Evolutionary conservation across 2,888 invertebrate species (phyloP).

Genomic region (Thumatha senex): DNA sequence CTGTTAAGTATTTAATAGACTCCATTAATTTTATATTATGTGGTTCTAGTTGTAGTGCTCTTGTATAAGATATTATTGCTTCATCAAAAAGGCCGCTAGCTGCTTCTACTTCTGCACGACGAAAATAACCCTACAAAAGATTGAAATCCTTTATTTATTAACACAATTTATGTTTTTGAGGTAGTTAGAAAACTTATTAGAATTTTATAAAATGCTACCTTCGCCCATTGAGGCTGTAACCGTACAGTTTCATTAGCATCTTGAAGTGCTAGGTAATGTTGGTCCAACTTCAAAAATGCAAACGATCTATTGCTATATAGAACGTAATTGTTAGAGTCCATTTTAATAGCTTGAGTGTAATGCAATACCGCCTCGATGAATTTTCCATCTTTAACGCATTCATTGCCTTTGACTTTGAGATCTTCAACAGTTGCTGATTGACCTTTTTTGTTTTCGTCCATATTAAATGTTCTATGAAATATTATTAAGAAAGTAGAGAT

Average conservation of each 20-base stretch:
- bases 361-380: conserved; percentile 90
- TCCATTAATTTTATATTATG: conserved; percentile 85
- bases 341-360: conserved; percentile 91
- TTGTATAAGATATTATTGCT: conserved; percentile 87
- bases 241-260: conserved; percentile 91
- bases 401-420: conserved; percentile 89
- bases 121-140: conserved; percentile 86
- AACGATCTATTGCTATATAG: conserved; percentile 92
- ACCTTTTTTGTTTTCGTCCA: conserved; percentile 66
- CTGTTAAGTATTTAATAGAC: conserved; percentile 84
- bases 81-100: conserved; percentile 86
- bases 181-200: not conserved
- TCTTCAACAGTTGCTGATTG: conserved; percentile 74
- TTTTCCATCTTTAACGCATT: conserved; percentile 88
- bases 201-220: conserved; percentile 75
- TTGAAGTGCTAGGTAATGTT: conserved; percentile 89
- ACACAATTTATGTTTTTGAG: no score
- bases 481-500: not conserved
- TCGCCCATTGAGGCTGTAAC: conserved; percentile 90
- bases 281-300: conserved; percentile 90
- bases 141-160: no score
- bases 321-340: conserved; percentile 87
- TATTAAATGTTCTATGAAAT: conserved; percentile 18
- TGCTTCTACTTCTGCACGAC: conserved; percentile 88
- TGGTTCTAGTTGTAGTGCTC: conserved; percentile 86